phyloP scores from a whole-genome alignment of 2,797 vertebrate species.

The Kryptopterus vitreolus region DNA sequence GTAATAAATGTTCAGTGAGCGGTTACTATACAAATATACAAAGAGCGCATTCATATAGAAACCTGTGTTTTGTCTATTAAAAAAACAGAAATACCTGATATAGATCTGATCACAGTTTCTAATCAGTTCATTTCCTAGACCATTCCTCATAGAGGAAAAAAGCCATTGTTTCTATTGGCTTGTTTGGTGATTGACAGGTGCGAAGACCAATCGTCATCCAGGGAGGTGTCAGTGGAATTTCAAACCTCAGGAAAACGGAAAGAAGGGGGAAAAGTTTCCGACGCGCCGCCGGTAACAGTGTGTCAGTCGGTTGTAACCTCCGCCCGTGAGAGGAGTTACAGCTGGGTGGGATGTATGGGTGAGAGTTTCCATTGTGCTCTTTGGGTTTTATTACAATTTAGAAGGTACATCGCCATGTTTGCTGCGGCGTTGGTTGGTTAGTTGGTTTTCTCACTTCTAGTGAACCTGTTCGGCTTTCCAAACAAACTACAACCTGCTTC shows the following conservation, averaged over 20 bases:
- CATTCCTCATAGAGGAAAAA: background rate
- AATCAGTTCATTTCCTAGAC: background rate
- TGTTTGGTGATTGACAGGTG: conserved; percentile 40
- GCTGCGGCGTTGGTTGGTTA: background rate
- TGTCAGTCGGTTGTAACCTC: conserved; percentile 8
- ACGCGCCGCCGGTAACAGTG: conserved; percentile 33
- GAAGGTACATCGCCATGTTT: conserved; percentile 35
- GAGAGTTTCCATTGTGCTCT: background rate
- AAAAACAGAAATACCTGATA: no score
- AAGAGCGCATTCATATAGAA: background rate
- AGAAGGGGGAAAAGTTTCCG: conserved; percentile 38
- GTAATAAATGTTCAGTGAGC: background rate
- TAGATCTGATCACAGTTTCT: background rate
- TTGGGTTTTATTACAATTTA: background rate
- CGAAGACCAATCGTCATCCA: conserved; percentile 28
- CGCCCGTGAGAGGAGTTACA: background rate
- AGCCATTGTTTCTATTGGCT: background rate
- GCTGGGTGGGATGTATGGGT: background rate
- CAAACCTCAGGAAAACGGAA: conserved; percentile 55
- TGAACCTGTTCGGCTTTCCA: background rate
- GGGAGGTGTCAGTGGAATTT: conserved; percentile 43
- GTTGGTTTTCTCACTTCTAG: background rate
- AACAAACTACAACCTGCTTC: background rate
- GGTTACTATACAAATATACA: background rate
- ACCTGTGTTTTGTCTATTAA: no score